Percentiles rank a stretch among this genome's conserved stretches.
Conservation (phyloP, 2,888 invertebrate genomes). For the Apamea anceps region DNA sequence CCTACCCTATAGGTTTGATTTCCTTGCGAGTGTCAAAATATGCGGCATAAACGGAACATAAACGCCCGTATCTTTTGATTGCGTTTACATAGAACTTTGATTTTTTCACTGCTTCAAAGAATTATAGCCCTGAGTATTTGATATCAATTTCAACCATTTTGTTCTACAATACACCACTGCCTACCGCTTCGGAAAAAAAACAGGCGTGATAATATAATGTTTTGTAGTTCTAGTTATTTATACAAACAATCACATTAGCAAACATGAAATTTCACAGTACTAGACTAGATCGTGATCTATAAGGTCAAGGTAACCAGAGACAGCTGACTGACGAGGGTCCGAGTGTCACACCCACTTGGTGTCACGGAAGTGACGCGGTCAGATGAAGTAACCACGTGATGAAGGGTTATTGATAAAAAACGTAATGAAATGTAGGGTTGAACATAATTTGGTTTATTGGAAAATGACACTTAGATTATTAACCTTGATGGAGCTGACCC, state of each 20-base stretch:
- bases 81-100: too few relatives aligned
- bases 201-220: background rate
- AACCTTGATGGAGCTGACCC: too few relatives aligned
- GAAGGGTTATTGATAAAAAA: slow-evolving; percentile 44
- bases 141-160: background rate
- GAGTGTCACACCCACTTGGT: slow-evolving; percentile 20
- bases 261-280: background rate
- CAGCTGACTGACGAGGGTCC: slow-evolving; percentile 53
- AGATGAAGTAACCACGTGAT: slow-evolving; percentile 18
- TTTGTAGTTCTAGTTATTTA: background rate
- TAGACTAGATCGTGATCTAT: background rate
- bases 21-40: too few relatives aligned
- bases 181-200: background rate
- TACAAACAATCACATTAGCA: background rate
- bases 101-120: too few relatives aligned
- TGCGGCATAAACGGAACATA: too few relatives aligned
- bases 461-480: slow-evolving; percentile 14
- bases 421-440: slow-evolving; percentile 18
- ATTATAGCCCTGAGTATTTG: too few relatives aligned
- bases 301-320: slow-evolving; percentile 19
- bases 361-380: slow-evolving; percentile 8
- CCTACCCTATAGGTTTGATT: too few relatives aligned
- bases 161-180: background rate
- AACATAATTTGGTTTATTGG: slow-evolving; percentile 3
- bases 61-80: too few relatives aligned